Evolutionary conservation across 2,797 vertebrate genomes (phyloP).

Genomic region (Aplochiton taeniatus): DNA sequence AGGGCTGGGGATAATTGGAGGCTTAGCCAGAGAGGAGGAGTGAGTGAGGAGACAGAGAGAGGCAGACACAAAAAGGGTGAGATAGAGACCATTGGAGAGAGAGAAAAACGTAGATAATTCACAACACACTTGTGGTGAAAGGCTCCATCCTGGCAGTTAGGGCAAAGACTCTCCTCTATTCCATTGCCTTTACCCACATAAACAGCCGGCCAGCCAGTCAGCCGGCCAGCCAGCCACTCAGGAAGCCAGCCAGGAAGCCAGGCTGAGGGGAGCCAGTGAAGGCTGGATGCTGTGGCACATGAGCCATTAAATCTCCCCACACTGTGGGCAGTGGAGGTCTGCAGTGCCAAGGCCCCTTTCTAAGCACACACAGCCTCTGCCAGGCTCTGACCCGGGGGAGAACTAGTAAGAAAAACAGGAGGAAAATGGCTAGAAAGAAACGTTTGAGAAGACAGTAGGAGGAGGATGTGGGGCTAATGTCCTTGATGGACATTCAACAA

Average conservation of each 20-base stretch:
- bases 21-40: conserved; percentile 26
- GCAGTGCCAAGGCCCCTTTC: conserved; percentile 42
- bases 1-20: conserved; percentile 51
- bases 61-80: conserved; percentile 11
- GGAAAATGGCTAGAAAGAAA: not conserved
- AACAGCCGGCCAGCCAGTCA: conserved; percentile 10
- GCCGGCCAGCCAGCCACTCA: conserved; percentile 35
- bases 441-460: not conserved
- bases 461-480: not conserved
- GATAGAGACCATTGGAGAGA: conserved; percentile 14
- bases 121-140: conserved; percentile 70
- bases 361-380: conserved; percentile 29
- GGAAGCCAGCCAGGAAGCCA: conserved; percentile 28
- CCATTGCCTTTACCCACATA: conserved; percentile 18
- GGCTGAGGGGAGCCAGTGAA: conserved; percentile 52
- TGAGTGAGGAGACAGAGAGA: conserved; percentile 5
- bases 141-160: conserved; percentile 58
- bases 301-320: conserved; percentile 76
- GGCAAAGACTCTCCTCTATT: conserved; percentile 21
- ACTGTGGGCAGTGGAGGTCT: conserved; percentile 45
- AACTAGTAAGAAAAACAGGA: conserved; percentile 6
- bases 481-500: no score
- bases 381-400: conserved; percentile 19
- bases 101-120: conserved; percentile 50
- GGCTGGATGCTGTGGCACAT: conserved; percentile 70